Base-by-base conservation (phyloP, 1,140 invertebrate genomes). In the Pachyrhynchus sulphureomaculatus region DNA sequence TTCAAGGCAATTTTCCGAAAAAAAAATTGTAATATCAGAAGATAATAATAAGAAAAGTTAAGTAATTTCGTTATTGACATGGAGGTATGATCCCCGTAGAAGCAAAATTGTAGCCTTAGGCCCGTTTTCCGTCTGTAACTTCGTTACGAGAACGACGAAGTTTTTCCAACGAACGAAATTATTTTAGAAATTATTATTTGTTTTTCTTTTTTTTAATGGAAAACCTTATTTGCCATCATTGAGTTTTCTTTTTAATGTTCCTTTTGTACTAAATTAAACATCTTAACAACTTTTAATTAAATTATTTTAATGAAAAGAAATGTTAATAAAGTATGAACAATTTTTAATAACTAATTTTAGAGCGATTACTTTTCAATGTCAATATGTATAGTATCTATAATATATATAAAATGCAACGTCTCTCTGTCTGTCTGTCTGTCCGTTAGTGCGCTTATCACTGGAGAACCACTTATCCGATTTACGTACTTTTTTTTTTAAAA, bases 31-130 rank as follows among this genome's bases (percentile, higher is more conserved):
- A 62, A 62, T 62, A 62, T 62, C 59, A 62, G 59, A 62, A 62
- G 59, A 62, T 62, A 62, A 62, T 62, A 62, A 62, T 62, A 62
- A 62, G 59, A 62, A 62, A 62, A 62, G 59, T 62, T 62, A 51
- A 62, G 59, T 62, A 62, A 62, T 62, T 62, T 62, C 52, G 52
- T 62, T 62, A 62, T 62, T 62, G 59, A 62, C 59, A 51, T 62
- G 51, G 48, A 62, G 49, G 59, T 62, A 58, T 58, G 59, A 62
- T 62, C 59, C n/a, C 51, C 52, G 49, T 55, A 41, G 59, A 62
- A 33, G 59, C 36, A 62, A n/a, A 62, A 62, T 62, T 62, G 59
- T 62, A 62, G 59, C 59, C 59, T 24, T 37, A 21, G 59, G 59
- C 44, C 29, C 51, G 54, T 29, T n/a, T n/a, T 62, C 47, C 57